Evolutionary conservation across 2,888 invertebrate species (phyloP).

Genomic region (Protonemura montana): DNA sequence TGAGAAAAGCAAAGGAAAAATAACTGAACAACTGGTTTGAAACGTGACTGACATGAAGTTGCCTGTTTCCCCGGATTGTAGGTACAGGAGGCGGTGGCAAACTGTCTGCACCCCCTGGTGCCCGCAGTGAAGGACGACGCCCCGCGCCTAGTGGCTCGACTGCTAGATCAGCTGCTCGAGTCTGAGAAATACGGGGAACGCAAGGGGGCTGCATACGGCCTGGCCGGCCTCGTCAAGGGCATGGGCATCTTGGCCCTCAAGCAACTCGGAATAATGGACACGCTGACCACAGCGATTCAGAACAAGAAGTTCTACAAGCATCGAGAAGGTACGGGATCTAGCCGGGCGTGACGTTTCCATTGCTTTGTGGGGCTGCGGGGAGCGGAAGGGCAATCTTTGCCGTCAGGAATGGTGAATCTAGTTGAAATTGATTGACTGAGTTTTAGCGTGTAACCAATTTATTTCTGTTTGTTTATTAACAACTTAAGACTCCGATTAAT

Average conservation of each 20-base stretch:
- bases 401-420: no score
- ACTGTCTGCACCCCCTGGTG: constrained; percentile 93
- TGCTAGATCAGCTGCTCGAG: constrained; percentile 85
- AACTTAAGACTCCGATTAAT: no score
- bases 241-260: constrained; percentile 94
- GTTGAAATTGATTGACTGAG: no score
- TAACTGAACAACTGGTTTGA: not conserved
- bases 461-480: no score
- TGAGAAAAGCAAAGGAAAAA: no score
- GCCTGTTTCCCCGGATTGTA: no score
- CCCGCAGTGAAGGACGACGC: constrained; percentile 92
- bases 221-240: constrained; percentile 96
- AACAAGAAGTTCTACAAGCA: constrained; percentile 96
- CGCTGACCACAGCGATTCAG: constrained; percentile 90
- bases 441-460: no score
- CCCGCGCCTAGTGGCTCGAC: constrained; percentile 83
- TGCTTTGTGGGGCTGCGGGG: no score
- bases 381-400: no score
- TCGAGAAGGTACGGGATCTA: constrained; percentile 88
- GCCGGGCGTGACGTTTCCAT: constrained; percentile 1
- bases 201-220: constrained; percentile 95
- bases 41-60: not conserved
- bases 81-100: constrained; percentile 97
- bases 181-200: constrained; percentile 91
- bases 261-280: constrained; percentile 94